A percentile compares a stretch with the other conserved stretches of the same genome.
These are phyloP conservation scores for Oscheius sp. DNA, from an alignment of 2,888 invertebrate species.

Conservation along the genomic window DNA sequence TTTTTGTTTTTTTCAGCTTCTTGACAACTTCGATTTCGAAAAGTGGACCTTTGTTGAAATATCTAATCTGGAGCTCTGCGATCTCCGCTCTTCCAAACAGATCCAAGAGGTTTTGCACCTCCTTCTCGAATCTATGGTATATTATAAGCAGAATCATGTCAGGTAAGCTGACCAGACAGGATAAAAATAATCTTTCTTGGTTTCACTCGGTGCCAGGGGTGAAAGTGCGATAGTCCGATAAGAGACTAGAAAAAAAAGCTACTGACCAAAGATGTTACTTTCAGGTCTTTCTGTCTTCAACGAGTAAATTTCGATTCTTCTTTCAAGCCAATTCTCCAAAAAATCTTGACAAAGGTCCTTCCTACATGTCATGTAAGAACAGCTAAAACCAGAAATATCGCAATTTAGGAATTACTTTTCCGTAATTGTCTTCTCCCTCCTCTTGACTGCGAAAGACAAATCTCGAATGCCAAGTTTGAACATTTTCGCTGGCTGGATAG, in stretches of 20 bases:
- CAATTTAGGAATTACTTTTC: constrained; percentile 10
- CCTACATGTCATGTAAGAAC: constrained; percentile 1
- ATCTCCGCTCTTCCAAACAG: constrained; percentile 13
- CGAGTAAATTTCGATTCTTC: neutral
- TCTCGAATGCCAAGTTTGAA: constrained; percentile 31
- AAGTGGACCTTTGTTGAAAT: constrained; percentile 43
- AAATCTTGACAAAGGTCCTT: neutral
- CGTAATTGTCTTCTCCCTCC: neutral
- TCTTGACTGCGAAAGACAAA: neutral
- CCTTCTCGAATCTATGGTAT: constrained; percentile 17
- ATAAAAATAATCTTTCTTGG: constrained; percentile 2
- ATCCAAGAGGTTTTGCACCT: constrained; percentile 1
- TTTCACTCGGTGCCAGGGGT: constrained; percentile 20
- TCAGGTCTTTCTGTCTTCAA: constrained; percentile 3
- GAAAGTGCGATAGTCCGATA: constrained; percentile 23
- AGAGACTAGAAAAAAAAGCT: neutral
- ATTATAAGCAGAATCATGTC: constrained; percentile 34
- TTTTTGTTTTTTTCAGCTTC: constrained; percentile 33
- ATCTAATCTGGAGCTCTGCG: constrained; percentile 33
- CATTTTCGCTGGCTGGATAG: constrained; percentile 40
- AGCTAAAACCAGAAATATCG: neutral
- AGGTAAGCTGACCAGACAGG: constrained; percentile 29
- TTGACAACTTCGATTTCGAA: constrained; percentile 39
- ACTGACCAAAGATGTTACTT: neutral
- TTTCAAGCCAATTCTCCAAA: neutral